A percentile compares a stretch with the other conserved stretches of the same genome.
phyloP scores from a whole-genome alignment of 2,113 vertebrate genomes.

The Rhea americana region DNA sequence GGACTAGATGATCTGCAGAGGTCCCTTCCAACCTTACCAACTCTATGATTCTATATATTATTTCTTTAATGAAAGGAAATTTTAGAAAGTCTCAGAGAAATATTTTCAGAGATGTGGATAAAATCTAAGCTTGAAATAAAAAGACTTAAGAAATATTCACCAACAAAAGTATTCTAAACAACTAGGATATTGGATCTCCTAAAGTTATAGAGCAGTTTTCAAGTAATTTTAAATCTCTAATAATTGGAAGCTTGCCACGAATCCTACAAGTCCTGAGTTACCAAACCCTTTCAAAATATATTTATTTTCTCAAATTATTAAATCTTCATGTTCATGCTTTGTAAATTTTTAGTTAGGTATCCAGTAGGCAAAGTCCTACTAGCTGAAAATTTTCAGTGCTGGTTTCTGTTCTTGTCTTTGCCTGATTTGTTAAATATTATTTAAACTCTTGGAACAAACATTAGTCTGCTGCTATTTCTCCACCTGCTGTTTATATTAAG shows the following conservation, averaged over 20 bases:
- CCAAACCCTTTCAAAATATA: not conserved
- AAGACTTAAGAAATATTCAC: not conserved
- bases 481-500: not conserved
- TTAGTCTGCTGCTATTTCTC: not conserved
- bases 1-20: too few relatives aligned
- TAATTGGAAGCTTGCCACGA: not conserved
- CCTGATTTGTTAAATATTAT: accelerated
- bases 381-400: not conserved
- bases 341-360: not conserved
- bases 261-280: not conserved
- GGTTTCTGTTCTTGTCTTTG: not conserved
- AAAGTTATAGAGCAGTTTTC: not conserved
- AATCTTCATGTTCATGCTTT: not conserved
- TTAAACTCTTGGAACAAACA: not conserved
- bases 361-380: not conserved
- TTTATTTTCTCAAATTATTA: not conserved
- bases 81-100: not conserved
- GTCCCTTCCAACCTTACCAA: too few relatives aligned
- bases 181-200: not conserved
- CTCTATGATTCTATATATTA: not conserved
- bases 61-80: not conserved
- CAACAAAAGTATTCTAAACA: not conserved
- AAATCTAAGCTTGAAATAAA: not conserved
- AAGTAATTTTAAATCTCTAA: not conserved
- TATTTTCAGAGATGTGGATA: not conserved